Base-by-base conservation (phyloP, 1,140 invertebrate genomes). In the Drosophila kurseongensis region DNA sequence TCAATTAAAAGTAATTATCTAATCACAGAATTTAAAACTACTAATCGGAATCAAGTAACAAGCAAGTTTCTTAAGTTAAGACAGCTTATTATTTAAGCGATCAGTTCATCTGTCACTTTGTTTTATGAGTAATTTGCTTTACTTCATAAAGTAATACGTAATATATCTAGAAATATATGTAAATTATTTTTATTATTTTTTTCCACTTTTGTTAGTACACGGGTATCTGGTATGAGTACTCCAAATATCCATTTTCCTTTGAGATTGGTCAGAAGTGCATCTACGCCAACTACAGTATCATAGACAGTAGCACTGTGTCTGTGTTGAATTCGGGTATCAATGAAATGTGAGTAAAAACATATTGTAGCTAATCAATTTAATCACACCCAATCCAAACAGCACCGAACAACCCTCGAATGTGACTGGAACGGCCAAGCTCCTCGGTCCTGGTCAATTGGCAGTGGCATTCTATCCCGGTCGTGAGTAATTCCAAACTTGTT, bases 191-290 rank as follows among this genome's bases (percentile, higher is more conserved):
- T n/a, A n/a, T n/a, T n/a, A n/a, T n/a, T 29, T 23, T 3, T 32
- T 8, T n/a, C 5, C 7, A 32, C 1, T 1, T 6, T 8, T 3
- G 9, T 29, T 1, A 48, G 47, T 48, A 48, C 13, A 80, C 95
- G 75, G 96, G 96, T 4, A 94, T 94, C 77, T 97, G 96, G 96
- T 97, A 96, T 80, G 96, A 97, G 93, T 94, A 94, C 10, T 95
- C 96, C 80, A 95, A 95, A 73, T 97, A 97, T 90, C 96, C 96
- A 75, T 94, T 95, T 5, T 80, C 95, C 6, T 96, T 96, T 88
- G 95, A 97, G 90, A 93, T 95, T 36, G 96, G 94, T 3, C 96
- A 96, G 18, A 96, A 95, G 90, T 97, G 96, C 82, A 95, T 96
- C 4, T 95, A 94, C 9, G 95, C 96, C 0, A 94, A 94, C 59